Base-by-base conservation (phyloP, 1,140 invertebrate genomes). In the Homalodisca vitripennis region DNA sequence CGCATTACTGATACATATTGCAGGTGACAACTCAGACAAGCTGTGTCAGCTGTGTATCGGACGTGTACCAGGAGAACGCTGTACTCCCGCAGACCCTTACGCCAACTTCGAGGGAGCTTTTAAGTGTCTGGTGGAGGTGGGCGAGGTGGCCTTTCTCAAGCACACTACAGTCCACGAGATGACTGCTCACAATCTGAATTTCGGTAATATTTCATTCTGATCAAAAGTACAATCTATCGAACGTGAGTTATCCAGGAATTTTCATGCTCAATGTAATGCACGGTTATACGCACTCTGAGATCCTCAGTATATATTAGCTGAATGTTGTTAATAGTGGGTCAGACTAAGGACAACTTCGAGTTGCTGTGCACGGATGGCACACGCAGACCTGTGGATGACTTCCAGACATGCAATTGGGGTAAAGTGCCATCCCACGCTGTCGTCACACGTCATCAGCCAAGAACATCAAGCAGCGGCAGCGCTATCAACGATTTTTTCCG, bases 121-220 rank as follows among this genome's bases (percentile, higher is more conserved):
- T 69, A 85, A 86, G 70, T 98, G 95, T 80, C 82, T 98, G 0
- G 79, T 94, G 1, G 92, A 95, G 74, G 82, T 83, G 10, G 95
- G 94, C 31, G 94, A 99, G 60, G 87, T 99, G 57, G 95, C 96
- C 0, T 98, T 98, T 80, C 82, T 98, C 0, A 88, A 92, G 67
- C 94, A 98, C 76, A 91, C 90, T 0, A 95, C 94, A 2, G 88
- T 94, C 3, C 72, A 82, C 20, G 88, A 93, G 80, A 87, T 93
- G 80, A 85, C 89, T 1, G 27, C 20, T 2, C 3, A n/a, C 48
- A 53, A 51, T 32, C 26, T 27, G 2, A 27, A 32, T n/a, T 64
- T 64, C 17, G 51, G 24, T 65, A 17, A 69, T n/a, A n/a, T n/a
- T n/a, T n/a, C n/a, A n/a, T n/a, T n/a, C n/a, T n/a, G n/a, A n/a